A percentile compares a stretch with the other conserved stretches of the same genome.
These are phyloP conservation scores for Columba livia DNA, from an alignment of 2,113 vertebrate genomes.

Conservation along the genomic window DNA sequence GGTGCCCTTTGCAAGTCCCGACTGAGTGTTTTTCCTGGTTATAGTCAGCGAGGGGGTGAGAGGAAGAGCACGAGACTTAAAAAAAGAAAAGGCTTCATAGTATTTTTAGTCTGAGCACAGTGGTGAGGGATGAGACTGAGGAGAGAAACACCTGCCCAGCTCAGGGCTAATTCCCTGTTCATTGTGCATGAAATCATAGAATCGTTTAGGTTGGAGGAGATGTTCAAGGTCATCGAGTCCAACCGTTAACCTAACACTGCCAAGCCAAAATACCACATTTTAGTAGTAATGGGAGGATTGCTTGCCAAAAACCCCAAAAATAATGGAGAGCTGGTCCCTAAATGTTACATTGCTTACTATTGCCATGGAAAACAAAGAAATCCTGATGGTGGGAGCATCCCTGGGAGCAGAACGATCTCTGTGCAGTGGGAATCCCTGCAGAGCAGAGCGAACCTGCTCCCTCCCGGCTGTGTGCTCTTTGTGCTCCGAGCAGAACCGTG, in stretches of 20 bases:
- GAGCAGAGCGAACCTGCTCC: background rate
- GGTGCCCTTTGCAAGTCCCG: background rate
- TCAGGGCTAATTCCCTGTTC: background rate
- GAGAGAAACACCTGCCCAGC: background rate
- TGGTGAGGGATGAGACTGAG: background rate
- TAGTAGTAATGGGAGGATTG: background rate
- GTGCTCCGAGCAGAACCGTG: background rate
- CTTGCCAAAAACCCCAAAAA: background rate
- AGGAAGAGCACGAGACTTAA: background rate
- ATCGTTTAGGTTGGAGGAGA: no score
- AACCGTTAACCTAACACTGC: no score
- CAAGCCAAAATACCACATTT: background rate
- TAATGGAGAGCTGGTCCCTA: background rate
- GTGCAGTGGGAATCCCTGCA: background rate
- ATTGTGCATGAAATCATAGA: background rate
- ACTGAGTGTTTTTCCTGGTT: background rate
- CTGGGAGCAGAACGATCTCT: background rate
- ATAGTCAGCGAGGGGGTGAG: background rate
- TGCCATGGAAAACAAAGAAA: background rate
- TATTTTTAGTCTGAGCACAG: background rate
- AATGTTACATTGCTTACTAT: background rate
- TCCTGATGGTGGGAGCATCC: background rate
- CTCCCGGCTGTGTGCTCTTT: background rate
- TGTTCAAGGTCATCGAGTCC: no score
- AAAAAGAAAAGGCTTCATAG: accelerated